Evolutionary conservation across 2,113 vertebrate genomes (phyloP), one percentile per base, ranked within the genome.

Genomic region (Crypturellus undulatus): DNA sequence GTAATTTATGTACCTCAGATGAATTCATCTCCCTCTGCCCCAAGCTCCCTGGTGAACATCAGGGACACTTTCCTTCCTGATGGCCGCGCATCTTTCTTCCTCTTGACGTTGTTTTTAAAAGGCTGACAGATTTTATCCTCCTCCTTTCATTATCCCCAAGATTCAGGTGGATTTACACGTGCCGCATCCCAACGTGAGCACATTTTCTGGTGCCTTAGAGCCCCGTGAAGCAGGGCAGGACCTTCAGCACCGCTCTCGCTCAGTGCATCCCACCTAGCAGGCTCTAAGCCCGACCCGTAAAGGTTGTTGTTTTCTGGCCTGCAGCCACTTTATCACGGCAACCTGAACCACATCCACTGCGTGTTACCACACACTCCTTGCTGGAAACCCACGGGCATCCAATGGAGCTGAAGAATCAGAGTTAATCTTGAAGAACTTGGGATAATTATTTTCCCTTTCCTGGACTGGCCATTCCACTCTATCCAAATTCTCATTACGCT

Each of bases 391-490:
- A 75, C 32, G 38, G 38, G 72, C 87, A 75, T 76, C 93, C 84
- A 80, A 7, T 0, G 0, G 69, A 86, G 84, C 32, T 91, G 60
- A 85, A 77, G 75, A 91, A 78, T 25, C 64, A 30, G 71, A 90
- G 65, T 17, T 68, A 15, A 49, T 34, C 49, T 89, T 81, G 28
- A 34, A 34, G 84, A 84, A 49, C 20, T 49, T 49, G 4, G 18
- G 47, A 22, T 49, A 73, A 58, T 47, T 12, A 4, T 65, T 92
- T 76, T 68, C 52, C 72, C 52, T 49, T 69, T 79, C 58, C 70
- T 92, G 32, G 51, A 72, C 30, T 0, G 3, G 25, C 52, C 8
- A 1, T 59, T 87, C 54, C 0, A 0, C 52, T 24, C 25, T 38
- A 79, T 82, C 60, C 80, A 34, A 67, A 85, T 24, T 75, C 62